These are phyloP conservation scores for Solenodon paradoxus DNA, from an alignment of 2,113 vertebrate genomes.

Conservation along the genomic window DNA sequence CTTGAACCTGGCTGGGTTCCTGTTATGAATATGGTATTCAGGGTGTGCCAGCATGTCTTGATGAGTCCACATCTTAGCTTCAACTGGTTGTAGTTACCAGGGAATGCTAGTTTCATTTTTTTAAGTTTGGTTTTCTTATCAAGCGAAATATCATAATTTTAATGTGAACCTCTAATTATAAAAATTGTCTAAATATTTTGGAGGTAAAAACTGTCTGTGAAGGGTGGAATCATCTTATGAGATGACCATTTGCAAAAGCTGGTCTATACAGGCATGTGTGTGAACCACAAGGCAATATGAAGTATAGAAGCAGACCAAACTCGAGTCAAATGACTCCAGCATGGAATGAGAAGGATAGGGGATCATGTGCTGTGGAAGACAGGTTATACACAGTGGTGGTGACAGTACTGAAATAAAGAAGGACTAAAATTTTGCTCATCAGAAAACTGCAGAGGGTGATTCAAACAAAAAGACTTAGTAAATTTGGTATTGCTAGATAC, in stretches of 20 bases:
- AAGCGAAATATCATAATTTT: not conserved
- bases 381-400: not conserved
- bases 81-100: not conserved
- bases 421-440: not conserved
- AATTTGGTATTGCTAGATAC: not conserved
- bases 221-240: not conserved
- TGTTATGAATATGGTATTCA: too few relatives aligned
- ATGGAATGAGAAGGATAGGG: not conserved
- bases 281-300: not conserved
- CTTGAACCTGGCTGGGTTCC: too few relatives aligned
- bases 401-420: not conserved
- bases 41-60: too few relatives aligned
- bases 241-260: not conserved
- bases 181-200: not conserved
- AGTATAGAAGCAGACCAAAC: not conserved
- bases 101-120: not conserved
- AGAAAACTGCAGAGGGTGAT: not conserved
- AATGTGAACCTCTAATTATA: not conserved
- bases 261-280: not conserved
- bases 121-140: not conserved
- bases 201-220: not conserved
- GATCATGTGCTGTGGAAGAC: not conserved
- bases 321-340: not conserved
- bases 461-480: not conserved
- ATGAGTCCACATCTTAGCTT: too few relatives aligned